Conservation (phyloP, 2,113 vertebrate genomes). For the human (Homo sapiens) region GRCh38 chr12:67664501-67665000, state of each 20-base stretch:
- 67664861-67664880: neutral
- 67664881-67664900: neutral
- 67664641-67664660: neutral
- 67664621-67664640: neutral
- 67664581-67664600: neutral
- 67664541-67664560: constrained; percentile 14
- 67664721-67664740: neutral
- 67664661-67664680: neutral
- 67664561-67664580: constrained; percentile 39
- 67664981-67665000: constrained; percentile 57
- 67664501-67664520: neutral
- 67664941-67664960: constrained; percentile 47
- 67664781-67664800: neutral
- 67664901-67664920: constrained; percentile 53
- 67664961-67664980: constrained; percentile 66
- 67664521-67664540: constrained; percentile 19
- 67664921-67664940: constrained; percentile 52
- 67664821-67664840: neutral
- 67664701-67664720: neutral
- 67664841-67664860: neutral
- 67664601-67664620: neutral
- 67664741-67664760: neutral
- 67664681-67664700: neutral
- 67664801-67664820: neutral
- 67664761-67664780: neutral